Conservation (phyloP, 2,888 invertebrate species). For the Xanthostigma xanthostigma region DNA sequence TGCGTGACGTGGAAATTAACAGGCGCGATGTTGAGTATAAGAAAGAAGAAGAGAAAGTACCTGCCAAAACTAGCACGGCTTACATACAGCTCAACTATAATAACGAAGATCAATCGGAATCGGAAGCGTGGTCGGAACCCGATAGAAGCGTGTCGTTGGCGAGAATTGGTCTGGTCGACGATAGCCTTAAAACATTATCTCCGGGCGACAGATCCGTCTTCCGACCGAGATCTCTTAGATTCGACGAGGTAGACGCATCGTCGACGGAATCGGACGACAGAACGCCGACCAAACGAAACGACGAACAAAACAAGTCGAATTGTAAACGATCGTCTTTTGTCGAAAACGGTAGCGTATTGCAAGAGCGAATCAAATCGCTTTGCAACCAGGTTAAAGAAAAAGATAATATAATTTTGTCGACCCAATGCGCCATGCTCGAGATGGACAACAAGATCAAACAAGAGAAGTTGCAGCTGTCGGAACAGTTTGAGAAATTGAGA, state of each 20-base stretch:
- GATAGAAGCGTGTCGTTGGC: slow-evolving; percentile 68
- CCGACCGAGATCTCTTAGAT: slow-evolving; percentile 17
- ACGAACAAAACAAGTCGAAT: slow-evolving; percentile 2
- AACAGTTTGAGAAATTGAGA: slow-evolving; percentile 12
- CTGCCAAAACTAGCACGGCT: slow-evolving; percentile 11
- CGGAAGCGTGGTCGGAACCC: slow-evolving; percentile 79
- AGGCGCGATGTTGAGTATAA: slow-evolving; percentile 9
- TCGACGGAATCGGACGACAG: background rate
- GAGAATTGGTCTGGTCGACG: slow-evolving; percentile 52
- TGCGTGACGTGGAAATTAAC: slow-evolving; percentile 24
- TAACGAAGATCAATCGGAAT: slow-evolving; percentile 40
- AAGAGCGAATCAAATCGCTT: slow-evolving; percentile 30
- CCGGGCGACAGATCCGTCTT: slow-evolving; percentile 25
- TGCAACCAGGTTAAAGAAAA: slow-evolving; percentile 28
- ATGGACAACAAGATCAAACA: slow-evolving; percentile 18
- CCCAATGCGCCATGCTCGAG: slow-evolving; percentile 12
- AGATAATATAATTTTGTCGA: slow-evolving; percentile 26
- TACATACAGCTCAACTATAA: slow-evolving; percentile 19
- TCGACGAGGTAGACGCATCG: slow-evolving; percentile 12
- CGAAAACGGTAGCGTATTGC: slow-evolving; percentile 18
- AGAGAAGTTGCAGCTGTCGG: slow-evolving; percentile 11
- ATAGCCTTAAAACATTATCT: slow-evolving; percentile 30
- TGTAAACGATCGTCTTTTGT: slow-evolving; percentile 7
- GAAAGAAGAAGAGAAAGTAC: background rate
- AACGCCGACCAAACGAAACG: slow-evolving; percentile 16